Base-by-base conservation (phyloP, 2,113 vertebrate species). In the Meles meles region DNA sequence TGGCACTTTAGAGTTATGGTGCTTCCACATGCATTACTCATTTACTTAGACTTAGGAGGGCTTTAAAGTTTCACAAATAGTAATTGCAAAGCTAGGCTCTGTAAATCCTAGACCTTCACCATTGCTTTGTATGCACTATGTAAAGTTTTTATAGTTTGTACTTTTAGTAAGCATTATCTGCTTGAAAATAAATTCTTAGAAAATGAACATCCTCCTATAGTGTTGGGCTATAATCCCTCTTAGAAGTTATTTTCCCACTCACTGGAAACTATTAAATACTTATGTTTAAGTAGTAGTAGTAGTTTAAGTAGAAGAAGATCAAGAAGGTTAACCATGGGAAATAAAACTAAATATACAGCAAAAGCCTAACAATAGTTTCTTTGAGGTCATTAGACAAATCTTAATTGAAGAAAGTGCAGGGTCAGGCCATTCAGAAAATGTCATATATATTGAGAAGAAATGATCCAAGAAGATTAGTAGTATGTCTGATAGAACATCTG, bases 401-500 rank as follows among this genome's bases (percentile, higher is more conserved):
- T 82, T 95, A 90, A 27, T 59, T 83, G 34, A 90, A 67, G 29
- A 9, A 91, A 61, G 12, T 74, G 79, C 10, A 80, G 9, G 9
- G 3, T 69, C 21, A 61, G 67, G 17, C 6, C 18, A 57, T 37
- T 82, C 20, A 80, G 13, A 49, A 94, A 82, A 57, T 81, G 39
- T 88, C 34, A 67, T 83, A 44, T 47, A 84, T 82, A 97, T 93
- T 96, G 72, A 94, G 88, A 97, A 98, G 82, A 85, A 92, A 69
- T 29, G 39, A 94, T 95, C 82, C 80, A 94, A 74, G 44, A 88
- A 93, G 67, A 97, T 96, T 84, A 96, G 93, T 12, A 97, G 88
- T 94, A 96, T 86, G 92, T 96, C 90, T 98, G 88, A 89, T 93
- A 96, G 85, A 97, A 93, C 86, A 94, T 12, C 7, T 91, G 88